A percentile compares a stretch with the other conserved stretches of the same genome.
phyloP scores from a whole-genome alignment of 2,797 vertebrate genomes.

The Oophaga sylvatica region DNA sequence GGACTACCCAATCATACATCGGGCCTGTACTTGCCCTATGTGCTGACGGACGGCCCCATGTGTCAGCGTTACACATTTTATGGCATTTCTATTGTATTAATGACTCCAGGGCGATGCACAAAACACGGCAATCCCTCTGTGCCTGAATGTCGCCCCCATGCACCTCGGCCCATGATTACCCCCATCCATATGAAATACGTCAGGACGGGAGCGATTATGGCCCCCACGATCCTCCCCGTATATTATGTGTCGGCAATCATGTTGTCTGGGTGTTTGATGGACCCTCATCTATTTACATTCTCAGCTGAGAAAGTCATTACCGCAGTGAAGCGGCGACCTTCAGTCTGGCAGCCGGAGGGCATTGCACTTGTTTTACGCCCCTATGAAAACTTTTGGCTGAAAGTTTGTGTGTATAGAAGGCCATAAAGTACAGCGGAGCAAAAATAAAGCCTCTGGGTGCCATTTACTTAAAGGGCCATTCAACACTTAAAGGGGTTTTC shows the following conservation, averaged over 20 bases:
- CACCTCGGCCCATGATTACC: not conserved
- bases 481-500: too few relatives aligned
- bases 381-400: not conserved
- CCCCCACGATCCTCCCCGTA: not conserved
- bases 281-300: slow-evolving; percentile 43
- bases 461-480: too few relatives aligned
- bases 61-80: not conserved
- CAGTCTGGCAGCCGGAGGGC: slow-evolving; percentile 14
- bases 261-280: slow-evolving; percentile 40
- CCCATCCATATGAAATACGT: slow-evolving; percentile 9
- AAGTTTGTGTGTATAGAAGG: not conserved
- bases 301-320: slow-evolving; percentile 32
- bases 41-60: not conserved
- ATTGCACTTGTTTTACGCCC: slow-evolving; percentile 18
- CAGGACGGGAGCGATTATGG: not conserved
- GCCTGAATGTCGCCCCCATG: not conserved
- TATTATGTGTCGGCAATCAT: slow-evolving; percentile 24
- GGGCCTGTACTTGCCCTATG: not conserved
- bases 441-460: too few relatives aligned
- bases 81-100: slow-evolving; percentile 12
- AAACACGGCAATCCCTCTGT: not conserved
- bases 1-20: not conserved
- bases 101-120: not conserved
- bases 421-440: not conserved
- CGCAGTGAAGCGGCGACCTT: slow-evolving; percentile 22